Evolutionary conservation across 2,113 vertebrate genomes (phyloP).

Genomic region (Chaetorhynchus papuensis): DNA sequence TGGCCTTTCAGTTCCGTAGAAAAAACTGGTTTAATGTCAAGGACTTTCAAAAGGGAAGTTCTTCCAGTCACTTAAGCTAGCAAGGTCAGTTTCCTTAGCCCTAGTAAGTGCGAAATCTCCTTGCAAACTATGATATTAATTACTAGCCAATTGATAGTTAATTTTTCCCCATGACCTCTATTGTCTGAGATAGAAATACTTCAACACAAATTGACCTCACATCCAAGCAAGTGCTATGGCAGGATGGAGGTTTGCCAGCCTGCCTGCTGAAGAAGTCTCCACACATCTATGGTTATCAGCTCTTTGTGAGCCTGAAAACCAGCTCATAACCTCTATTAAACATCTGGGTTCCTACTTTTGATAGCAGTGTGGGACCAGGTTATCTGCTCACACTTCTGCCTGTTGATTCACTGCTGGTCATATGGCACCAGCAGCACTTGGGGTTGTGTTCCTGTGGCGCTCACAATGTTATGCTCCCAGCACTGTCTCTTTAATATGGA

Average conservation of each 20-base stretch:
- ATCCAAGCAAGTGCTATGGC: not conserved
- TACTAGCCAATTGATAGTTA: not conserved
- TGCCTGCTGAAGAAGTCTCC: not conserved
- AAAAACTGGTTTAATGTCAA: not conserved
- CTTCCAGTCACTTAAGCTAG: not conserved
- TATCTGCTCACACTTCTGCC: not conserved
- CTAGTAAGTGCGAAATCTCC: not conserved
- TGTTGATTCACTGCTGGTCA: not conserved
- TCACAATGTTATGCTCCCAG: not conserved
- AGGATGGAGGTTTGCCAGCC: not conserved
- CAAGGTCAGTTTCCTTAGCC: not conserved
- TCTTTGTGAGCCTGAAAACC: not conserved
- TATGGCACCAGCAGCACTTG: no score
- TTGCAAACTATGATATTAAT: not conserved
- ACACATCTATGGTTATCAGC: not conserved
- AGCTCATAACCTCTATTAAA: not conserved
- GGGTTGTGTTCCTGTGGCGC: no score
- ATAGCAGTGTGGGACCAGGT: not conserved
- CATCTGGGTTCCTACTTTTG: not conserved
- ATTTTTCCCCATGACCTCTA: not conserved
- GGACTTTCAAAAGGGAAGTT: not conserved
- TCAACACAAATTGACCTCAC: not conserved
- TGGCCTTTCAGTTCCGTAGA: not conserved
- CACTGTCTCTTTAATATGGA: not conserved
- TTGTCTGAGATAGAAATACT: not conserved